A percentile compares a stretch with the other conserved stretches of the same genome.
phyloP scores from a whole-genome alignment of 2,797 vertebrate genomes.

The Takifugu rubripes region DNA sequence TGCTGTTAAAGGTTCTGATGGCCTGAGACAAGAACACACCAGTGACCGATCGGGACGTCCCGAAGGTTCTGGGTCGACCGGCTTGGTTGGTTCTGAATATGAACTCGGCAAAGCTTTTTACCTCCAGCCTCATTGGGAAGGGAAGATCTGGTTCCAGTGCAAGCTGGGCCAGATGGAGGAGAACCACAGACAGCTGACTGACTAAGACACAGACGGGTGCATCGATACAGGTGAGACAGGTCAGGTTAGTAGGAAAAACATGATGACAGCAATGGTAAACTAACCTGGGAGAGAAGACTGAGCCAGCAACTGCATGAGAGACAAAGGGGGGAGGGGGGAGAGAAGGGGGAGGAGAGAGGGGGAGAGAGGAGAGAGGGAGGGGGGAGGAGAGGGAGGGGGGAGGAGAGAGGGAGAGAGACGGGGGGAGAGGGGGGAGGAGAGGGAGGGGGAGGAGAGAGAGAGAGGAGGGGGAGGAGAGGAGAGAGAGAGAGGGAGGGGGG shows the following conservation, averaged over 20 bases:
- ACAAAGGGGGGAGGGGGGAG: too few relatives aligned
- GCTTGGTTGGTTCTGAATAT: background rate
- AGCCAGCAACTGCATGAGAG: conserved; percentile 33
- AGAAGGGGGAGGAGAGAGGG: too few relatives aligned
- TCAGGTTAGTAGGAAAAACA: background rate
- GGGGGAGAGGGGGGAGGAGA: too few relatives aligned
- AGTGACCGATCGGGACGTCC: background rate
- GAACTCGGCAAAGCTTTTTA: conserved; percentile 13
- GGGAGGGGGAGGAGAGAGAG: too few relatives aligned
- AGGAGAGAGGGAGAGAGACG: too few relatives aligned
- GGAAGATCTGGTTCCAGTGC: conserved; percentile 32
- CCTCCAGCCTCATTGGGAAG: conserved; percentile 57
- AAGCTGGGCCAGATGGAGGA: conserved; percentile 39
- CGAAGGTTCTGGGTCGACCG: background rate
- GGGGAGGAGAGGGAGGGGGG: too few relatives aligned
- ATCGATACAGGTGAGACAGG: background rate
- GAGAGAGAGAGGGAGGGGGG: too few relatives aligned
- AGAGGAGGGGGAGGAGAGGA: too few relatives aligned
- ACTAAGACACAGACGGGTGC: conserved; percentile 21
- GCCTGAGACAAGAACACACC: conserved; percentile 42
- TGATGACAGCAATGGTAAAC: conserved; percentile 2
- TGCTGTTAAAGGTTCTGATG: conserved; percentile 60
- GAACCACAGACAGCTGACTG: conserved; percentile 43
- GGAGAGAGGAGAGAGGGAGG: too few relatives aligned
- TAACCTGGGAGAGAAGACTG: conserved; percentile 43